Evolutionary conservation across 1,140 invertebrate species (phyloP).

Genomic region (Drosophila ercepeae): DNA sequence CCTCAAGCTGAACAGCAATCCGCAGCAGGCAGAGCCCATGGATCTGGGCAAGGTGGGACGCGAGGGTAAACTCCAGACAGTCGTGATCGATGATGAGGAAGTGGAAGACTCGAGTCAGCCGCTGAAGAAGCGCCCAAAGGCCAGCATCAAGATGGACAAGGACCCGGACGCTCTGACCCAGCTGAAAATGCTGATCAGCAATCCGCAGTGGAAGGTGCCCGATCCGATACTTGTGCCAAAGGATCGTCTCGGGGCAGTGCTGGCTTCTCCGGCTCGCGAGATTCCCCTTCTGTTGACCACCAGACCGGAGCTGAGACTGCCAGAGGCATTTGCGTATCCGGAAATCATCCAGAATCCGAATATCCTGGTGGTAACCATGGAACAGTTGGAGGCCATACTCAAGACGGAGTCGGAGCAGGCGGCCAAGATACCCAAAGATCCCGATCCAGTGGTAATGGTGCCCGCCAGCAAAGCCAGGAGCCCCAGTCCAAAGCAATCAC

Average conservation of each 20-base stretch:
- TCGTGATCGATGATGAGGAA: constrained; percentile 74
- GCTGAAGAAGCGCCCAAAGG: constrained; percentile 85
- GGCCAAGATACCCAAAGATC: constrained; percentile 45
- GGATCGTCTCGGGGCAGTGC: constrained; percentile 88
- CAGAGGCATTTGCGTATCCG: constrained; percentile 89
- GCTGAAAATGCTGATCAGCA: constrained; percentile 88
- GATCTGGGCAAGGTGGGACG: constrained; percentile 86
- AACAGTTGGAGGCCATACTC: constrained; percentile 90
- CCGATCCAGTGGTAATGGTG: constrained; percentile 25
- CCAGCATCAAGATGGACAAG: constrained; percentile 79
- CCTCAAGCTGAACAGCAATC: constrained; percentile 70
- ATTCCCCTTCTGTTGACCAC: constrained; percentile 89
- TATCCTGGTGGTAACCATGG: constrained; percentile 90
- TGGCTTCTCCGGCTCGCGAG: constrained; percentile 89
- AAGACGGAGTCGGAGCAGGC: constrained; percentile 84
- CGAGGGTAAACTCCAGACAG: constrained; percentile 83
- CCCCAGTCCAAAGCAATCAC: constrained; percentile 45
- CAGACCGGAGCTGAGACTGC: constrained; percentile 88
- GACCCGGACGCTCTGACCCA: constrained; percentile 88
- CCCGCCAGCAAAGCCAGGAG: constrained; percentile 37
- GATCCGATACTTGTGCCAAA: constrained; percentile 92
- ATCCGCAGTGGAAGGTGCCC: constrained; percentile 89
- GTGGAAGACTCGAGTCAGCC: constrained; percentile 86
- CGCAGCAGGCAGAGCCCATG: constrained; percentile 87
- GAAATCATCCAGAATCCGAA: constrained; percentile 90